Conservation (phyloP, 2,113 vertebrate genomes). For the Helogale parvula region DNA sequence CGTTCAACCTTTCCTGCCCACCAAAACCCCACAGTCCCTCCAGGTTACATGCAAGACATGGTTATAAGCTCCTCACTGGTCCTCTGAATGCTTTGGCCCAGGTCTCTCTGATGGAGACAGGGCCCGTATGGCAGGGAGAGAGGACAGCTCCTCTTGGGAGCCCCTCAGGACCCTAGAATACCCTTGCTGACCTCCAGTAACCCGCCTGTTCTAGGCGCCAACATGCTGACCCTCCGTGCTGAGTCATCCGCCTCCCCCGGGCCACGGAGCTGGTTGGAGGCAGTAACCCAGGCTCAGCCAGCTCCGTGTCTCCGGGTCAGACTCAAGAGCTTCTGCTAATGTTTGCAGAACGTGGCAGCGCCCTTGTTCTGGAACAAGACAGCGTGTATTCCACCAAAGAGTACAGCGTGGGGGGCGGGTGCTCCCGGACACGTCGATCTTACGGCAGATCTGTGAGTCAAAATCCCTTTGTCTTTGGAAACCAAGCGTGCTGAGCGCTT, state of each 20-base stretch:
- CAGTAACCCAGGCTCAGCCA: neutral
- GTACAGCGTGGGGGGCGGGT: no score
- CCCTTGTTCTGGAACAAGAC: neutral
- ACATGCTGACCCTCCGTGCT: accelerated
- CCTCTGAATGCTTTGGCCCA: neutral
- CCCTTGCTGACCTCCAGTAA: neutral
- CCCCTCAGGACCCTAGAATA: neutral
- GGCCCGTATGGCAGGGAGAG: neutral
- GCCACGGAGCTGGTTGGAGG: neutral
- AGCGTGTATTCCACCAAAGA: neutral
- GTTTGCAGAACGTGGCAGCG: neutral
- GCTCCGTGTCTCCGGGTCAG: neutral
- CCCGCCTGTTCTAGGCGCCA: neutral
- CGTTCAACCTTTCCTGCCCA: neutral
- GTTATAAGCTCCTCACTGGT: neutral
- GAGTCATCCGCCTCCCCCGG: neutral
- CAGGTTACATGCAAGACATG: neutral
- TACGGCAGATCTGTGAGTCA: neutral
- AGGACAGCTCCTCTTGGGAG: no score
- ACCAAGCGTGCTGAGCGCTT: neutral
- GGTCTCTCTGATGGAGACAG: neutral
- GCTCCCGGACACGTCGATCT: neutral
- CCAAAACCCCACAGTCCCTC: neutral
- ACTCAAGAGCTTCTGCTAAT: neutral
- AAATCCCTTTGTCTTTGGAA: neutral